Base-by-base conservation (phyloP, 2,113 vertebrate genomes). In the Macaca mulatta region DNA sequence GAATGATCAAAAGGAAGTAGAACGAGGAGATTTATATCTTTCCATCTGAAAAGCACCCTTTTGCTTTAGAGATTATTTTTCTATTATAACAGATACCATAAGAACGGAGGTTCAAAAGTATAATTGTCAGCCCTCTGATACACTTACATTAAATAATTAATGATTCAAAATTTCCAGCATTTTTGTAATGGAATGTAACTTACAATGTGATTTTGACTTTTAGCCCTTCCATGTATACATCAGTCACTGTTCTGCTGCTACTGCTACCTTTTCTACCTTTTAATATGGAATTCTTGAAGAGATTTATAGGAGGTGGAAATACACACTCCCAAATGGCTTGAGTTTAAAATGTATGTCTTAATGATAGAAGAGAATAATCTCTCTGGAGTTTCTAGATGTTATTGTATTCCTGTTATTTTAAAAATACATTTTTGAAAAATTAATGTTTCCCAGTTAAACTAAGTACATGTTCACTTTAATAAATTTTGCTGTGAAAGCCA, bases 141-240 rank as follows among this genome's bases (percentile, higher is more conserved):
- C 35, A 27, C 81, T 61, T 48, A 25, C 83, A 85, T 94, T 52
- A 89, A 14, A 48, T 79, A 69, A 72, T 72, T 70, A n/a, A 9
- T 45, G 38, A 95, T 79, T 79, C 23, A 89, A 27, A 89, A 12
- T 78, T 82, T 30, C 45, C 30, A 91, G 30, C 79, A 80, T 61
- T 96, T 91, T 82, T 6, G 69, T 75, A n/a, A 35, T 89, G n/a
- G 32, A 81, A 86, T 87, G 93, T 90, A 97, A 90, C 61, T 59
- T 52, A 25, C 1, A 79, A 48, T 23, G 50, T 32, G 52, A 9
- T 78, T 77, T 82, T 40, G 23, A 38, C 52, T 80, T 89, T 45
- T 11, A 86, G 25, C 22, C 10, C 12, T 57, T 2, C 14, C 64
- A n/a, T 79, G 2, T 23, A 80, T 70, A 25, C 13, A 83, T 69